Evolutionary conservation across 1,140 invertebrate genomes (phyloP).

Genomic region (Meloidogyne chitwoodi): DNA sequence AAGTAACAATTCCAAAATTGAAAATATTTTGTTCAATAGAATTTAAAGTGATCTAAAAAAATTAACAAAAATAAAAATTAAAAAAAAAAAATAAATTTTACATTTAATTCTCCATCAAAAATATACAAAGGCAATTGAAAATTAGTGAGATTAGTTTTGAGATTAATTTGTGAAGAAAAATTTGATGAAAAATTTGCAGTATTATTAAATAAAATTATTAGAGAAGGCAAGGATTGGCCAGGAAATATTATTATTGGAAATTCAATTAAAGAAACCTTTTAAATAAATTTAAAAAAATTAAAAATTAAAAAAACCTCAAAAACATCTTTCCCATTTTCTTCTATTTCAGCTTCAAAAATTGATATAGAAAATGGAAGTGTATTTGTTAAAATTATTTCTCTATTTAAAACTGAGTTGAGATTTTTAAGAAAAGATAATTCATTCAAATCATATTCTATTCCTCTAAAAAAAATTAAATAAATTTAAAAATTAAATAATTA

Average conservation of each 20-base stretch:
- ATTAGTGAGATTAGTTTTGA: constrained; percentile 73
- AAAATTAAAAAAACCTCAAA: constrained; percentile 31
- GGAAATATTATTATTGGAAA: constrained; percentile 62
- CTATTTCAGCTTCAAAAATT: constrained; percentile 38
- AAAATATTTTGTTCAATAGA: constrained; percentile 66
- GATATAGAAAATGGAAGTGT: constrained; percentile 38
- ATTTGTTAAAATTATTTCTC: constrained; percentile 38
- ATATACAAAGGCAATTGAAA: constrained; percentile 71
- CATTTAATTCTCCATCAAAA: constrained; percentile 71
- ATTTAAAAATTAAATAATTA: too few species aligned
- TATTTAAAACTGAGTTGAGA: constrained; percentile 18
- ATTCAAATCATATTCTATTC: constrained; percentile 33
- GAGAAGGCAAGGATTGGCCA: constrained; percentile 66
- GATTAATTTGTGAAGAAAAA: constrained; percentile 68
- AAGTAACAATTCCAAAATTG: constrained; percentile 74
- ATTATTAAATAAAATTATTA: constrained; percentile 61
- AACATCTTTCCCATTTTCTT: constrained; percentile 16
- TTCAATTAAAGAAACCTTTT: not conserved
- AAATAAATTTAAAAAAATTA: not conserved
- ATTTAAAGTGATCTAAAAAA: constrained; percentile 62
- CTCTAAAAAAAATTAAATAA: constrained; percentile 28
- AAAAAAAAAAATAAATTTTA: constrained; percentile 19
- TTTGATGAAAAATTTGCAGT: constrained; percentile 65
- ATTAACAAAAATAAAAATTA: constrained; percentile 25
- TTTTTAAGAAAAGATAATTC: constrained; percentile 40